Base-by-base conservation (phyloP, 2,113 vertebrate species). In the Okapia johnstoni region DNA sequence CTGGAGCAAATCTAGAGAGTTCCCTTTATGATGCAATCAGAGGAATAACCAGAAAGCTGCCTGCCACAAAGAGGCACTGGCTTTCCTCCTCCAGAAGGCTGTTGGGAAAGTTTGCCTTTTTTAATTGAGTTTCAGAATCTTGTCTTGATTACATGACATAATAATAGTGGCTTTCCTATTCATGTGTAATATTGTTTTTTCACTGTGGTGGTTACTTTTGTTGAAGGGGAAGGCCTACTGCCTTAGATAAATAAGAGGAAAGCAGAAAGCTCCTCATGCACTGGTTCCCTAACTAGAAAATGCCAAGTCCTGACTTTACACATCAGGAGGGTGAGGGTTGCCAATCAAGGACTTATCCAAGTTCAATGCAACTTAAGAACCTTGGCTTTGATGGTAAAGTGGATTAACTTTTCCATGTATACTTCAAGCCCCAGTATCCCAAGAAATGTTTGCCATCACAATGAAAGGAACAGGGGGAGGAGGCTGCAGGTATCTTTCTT, bases 141-240 rank as follows among this genome's bases (percentile, higher is more conserved):
- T 94, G 96, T 94, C 93, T 96, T 84, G 89, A 97, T 96, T 97
- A 90, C 76, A 76, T 80, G 86, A 97, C 70, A 96, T 96, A 96
- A 95, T 86, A 93, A 96, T 60, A 73, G 61, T 93, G 83, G n/a
- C 70, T 97, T 89, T 93, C 93, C 81, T 94, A 76, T 93, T 96
- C 96, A 96, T 84, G 93, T 48, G 85, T 81, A 95, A 77, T 96
- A 93, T 2, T 88, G 80, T 61, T 84, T 98, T 95, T 91, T 94
- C 85, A 86, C n/a, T 76, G 70, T 55, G 81, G 77, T 89, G 55
- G 85, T 89, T 73, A 90, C 17, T 92, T 77, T 93, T 77, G 66
- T n/a, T 54, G 61, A 23, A 48, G 16, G 89, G 33, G 61, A 89
- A 61, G 73, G 60, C 66, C 13, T 52, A 84, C 54, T 96, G 95